These are phyloP conservation scores for Brachylomia viminalis DNA, from an alignment of 2,888 invertebrate genomes.

Conservation along the genomic window DNA sequence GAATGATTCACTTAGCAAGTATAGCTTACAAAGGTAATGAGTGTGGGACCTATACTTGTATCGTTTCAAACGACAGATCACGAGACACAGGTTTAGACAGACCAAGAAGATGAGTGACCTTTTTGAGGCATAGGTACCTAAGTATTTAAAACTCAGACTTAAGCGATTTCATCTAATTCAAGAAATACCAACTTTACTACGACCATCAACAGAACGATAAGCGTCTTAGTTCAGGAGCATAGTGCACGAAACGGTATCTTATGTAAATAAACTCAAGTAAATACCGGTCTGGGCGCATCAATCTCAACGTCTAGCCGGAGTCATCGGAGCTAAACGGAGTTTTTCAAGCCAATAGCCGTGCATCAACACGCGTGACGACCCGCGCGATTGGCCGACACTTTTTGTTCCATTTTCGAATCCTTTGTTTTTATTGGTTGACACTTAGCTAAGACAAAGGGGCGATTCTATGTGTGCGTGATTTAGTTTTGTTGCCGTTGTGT, in stretches of 20 bases:
- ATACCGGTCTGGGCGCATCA: slow-evolving; percentile 83
- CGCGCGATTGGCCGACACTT: slow-evolving; percentile 88
- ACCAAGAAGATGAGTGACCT: no score
- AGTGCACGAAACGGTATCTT: slow-evolving; percentile 65
- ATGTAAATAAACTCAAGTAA: slow-evolving; percentile 78
- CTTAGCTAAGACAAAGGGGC: slow-evolving; percentile 91
- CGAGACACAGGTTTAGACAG: no score
- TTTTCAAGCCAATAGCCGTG: slow-evolving; percentile 90
- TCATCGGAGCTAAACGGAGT: slow-evolving; percentile 89
- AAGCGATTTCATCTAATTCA: not conserved
- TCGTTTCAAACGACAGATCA: no score
- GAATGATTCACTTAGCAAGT: slow-evolving; percentile 46
- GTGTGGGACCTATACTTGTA: not conserved
- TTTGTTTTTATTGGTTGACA: slow-evolving; percentile 91
- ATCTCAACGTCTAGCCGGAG: slow-evolving; percentile 88
- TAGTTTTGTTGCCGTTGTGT: slow-evolving; percentile 72
- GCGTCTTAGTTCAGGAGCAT: slow-evolving; percentile 45
- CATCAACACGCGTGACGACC: slow-evolving; percentile 89
- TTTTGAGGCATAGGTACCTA: no score
- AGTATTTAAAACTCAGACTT: no score
- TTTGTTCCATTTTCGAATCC: slow-evolving; percentile 90
- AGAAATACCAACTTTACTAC: slow-evolving; percentile 26
- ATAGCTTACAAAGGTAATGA: slow-evolving; percentile 20
- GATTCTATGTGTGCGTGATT: slow-evolving; percentile 84
- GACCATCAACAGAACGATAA: slow-evolving; percentile 16